A percentile compares a stretch with the other conserved stretches of the same genome.
phyloP scores from a whole-genome alignment of 2,888 invertebrate species.

The Aleiodes testaceus region DNA sequence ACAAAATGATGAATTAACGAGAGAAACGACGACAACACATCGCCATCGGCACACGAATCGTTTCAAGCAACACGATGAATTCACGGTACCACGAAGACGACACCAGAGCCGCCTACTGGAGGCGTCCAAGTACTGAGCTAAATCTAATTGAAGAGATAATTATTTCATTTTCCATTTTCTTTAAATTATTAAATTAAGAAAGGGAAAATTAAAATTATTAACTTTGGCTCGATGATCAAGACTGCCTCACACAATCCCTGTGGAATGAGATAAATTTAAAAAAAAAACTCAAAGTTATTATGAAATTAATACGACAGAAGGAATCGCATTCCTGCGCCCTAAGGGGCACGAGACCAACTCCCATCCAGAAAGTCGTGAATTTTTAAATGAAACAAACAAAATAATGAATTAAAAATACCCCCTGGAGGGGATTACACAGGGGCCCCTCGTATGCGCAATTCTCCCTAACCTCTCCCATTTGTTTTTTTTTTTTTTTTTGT shows the following conservation, averaged over 20 bases:
- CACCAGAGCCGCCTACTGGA: slow-evolving; percentile 62
- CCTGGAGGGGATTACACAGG: no score
- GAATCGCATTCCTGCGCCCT: slow-evolving; percentile 40
- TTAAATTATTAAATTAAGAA: neutral
- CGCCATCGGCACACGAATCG: slow-evolving; percentile 69
- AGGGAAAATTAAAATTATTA: slow-evolving; percentile 1
- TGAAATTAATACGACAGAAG: slow-evolving; percentile 29
- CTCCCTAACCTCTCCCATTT: neutral
- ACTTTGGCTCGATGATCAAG: slow-evolving; percentile 68
- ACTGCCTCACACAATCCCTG: slow-evolving; percentile 63
- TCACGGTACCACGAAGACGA: slow-evolving; percentile 61
- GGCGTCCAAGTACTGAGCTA: slow-evolving; percentile 68
- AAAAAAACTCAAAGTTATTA: slow-evolving; percentile 19
- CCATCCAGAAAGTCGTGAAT: neutral
- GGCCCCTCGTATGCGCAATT: slow-evolving; percentile 22
- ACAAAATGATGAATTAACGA: slow-evolving; percentile 49
- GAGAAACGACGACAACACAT: slow-evolving; percentile 60
- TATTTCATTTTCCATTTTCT: slow-evolving; percentile 17
- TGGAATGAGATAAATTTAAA: neutral
- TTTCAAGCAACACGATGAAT: slow-evolving; percentile 62
- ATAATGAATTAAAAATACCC: neutral
- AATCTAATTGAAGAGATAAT: slow-evolving; percentile 31
- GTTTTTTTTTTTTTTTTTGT: neutral
- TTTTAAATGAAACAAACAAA: neutral
- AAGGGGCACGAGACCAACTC: slow-evolving; percentile 31